phyloP scores from a whole-genome alignment of 1,140 invertebrate genomes.

The Venustaconcha ellipsiformis region DNA sequence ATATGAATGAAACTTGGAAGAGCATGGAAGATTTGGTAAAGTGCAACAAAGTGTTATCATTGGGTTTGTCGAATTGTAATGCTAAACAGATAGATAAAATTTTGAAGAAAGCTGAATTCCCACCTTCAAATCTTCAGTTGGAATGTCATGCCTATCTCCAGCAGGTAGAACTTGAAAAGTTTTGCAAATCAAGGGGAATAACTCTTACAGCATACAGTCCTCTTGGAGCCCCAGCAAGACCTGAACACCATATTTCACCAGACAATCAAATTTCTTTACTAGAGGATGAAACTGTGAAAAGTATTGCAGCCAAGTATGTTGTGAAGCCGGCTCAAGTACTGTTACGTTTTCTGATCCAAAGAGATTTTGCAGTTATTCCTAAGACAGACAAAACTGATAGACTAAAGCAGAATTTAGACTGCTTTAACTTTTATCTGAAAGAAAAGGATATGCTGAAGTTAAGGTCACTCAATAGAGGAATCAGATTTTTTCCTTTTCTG shows the following conservation, averaged over 20 bases:
- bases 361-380: constrained; percentile 82
- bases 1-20: constrained; percentile 60
- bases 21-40: constrained; percentile 83
- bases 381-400: constrained; percentile 83
- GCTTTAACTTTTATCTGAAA: constrained; percentile 60
- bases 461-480: constrained; percentile 38
- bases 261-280: constrained; percentile 30
- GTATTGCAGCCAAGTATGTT: constrained; percentile 78
- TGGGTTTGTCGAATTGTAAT: constrained; percentile 94
- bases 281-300: constrained; percentile 76
- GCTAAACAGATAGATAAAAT: constrained; percentile 81
- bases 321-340: constrained; percentile 85
- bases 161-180: constrained; percentile 81
- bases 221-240: constrained; percentile 77
- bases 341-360: constrained; percentile 80
- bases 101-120: constrained; percentile 76
- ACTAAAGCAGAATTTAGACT: constrained; percentile 74
- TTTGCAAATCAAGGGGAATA: constrained; percentile 78
- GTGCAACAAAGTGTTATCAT: constrained; percentile 78
- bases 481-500: constrained; percentile 49
- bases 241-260: constrained; percentile 27
- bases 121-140: constrained; percentile 82
- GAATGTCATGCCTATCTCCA: constrained; percentile 90
- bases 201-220: constrained; percentile 84
- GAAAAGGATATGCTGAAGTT: constrained; percentile 43